These are phyloP conservation scores for Eristalis intricaria DNA, from an alignment of 2,888 invertebrate genomes.

Conservation along the genomic window DNA sequence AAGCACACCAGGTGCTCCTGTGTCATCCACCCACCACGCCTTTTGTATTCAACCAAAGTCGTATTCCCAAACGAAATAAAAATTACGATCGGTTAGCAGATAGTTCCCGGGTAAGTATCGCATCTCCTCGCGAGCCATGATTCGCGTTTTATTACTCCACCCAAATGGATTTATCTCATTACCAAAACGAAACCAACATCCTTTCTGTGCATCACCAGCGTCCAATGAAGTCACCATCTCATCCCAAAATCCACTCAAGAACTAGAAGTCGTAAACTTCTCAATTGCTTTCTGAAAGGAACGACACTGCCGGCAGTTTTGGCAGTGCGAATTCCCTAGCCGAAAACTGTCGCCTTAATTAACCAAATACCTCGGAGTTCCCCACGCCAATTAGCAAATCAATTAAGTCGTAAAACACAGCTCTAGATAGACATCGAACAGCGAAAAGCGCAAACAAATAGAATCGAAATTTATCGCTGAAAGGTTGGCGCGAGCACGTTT, in stretches of 20 bases:
- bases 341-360: background rate
- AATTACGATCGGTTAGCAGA: background rate
- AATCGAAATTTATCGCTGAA: constrained; percentile 11
- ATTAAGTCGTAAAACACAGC: constrained; percentile 13
- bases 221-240: background rate
- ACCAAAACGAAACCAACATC: background rate
- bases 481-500: constrained; percentile 9
- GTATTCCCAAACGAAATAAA: background rate
- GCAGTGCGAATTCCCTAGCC: background rate
- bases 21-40: background rate
- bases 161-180: background rate
- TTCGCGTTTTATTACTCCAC: background rate
- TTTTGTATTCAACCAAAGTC: background rate
- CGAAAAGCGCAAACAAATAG: background rate
- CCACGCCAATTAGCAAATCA: constrained; percentile 27
- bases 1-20: background rate
- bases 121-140: background rate
- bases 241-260: background rate
- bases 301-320: background rate
- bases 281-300: background rate
- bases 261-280: background rate
- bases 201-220: background rate
- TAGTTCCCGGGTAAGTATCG: background rate
- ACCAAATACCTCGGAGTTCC: background rate
- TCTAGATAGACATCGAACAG: constrained; percentile 16